A percentile compares a stretch with the other conserved stretches of the same genome.
phyloP scores from a whole-genome alignment of 1,140 invertebrate genomes.

The Sycobia sp. region DNA sequence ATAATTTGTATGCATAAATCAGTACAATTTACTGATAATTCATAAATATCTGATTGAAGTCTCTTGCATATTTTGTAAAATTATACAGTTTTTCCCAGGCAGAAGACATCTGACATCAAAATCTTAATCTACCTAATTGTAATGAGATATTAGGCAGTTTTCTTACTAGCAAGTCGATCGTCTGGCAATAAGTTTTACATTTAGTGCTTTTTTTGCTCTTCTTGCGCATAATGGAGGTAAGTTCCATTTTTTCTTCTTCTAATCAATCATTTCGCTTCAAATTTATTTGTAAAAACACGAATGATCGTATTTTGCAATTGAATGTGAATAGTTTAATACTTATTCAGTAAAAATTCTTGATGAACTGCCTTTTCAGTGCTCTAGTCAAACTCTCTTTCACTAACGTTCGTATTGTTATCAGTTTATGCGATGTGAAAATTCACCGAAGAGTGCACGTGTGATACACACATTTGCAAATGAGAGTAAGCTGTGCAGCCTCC shows the following conservation, averaged over 20 bases:
- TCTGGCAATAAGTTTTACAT: constrained; percentile 24
- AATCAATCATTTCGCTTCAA: background rate
- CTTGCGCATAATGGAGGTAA: background rate
- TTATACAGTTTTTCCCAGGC: constrained; percentile 2
- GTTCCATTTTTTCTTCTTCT: background rate
- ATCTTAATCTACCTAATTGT: constrained; percentile 1
- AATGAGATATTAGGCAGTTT: constrained; percentile 42
- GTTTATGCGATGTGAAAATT: constrained; percentile 15
- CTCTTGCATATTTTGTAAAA: background rate
- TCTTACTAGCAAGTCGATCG: constrained; percentile 33
- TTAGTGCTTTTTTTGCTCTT: constrained; percentile 11
- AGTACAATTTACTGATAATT: too few species aligned
- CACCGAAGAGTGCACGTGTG: constrained; percentile 11
- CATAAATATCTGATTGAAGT: too few species aligned
- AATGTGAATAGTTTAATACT: constrained; percentile 20
- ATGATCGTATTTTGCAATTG: constrained; percentile 14
- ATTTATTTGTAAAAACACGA: constrained; percentile 2
- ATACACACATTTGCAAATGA: constrained; percentile 8
- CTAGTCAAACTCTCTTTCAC: constrained; percentile 28
- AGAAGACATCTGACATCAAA: background rate
- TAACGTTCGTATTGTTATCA: constrained; percentile 27
- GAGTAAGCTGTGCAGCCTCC: constrained; percentile 6
- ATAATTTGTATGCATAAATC: too few species aligned
- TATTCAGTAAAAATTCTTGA: constrained; percentile 19
- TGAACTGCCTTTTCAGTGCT: constrained; percentile 17